Base-by-base conservation (phyloP, 2,797 vertebrate genomes). In the Otolemur crassicaudatus region DNA sequence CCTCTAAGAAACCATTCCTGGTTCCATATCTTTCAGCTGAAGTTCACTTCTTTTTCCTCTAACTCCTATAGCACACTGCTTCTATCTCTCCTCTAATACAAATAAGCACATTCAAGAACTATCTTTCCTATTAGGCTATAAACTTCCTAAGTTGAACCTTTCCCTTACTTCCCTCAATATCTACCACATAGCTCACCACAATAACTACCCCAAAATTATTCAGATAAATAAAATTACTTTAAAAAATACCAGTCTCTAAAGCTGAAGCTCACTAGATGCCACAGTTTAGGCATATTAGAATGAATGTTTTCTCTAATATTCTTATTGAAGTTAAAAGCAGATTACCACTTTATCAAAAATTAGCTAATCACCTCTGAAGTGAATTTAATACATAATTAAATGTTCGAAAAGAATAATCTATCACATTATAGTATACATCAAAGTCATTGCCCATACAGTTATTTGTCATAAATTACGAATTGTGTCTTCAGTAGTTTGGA, bases 31-130 rank as follows among this genome's bases (percentile, higher is more conserved):
- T 25, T 87, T 79, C 69, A 40, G 88, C 10, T 53, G 61, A 95
- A 88, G 94, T 25, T 43, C 84, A 49, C 63, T 85, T 76, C 29
- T 79, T 82, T 94, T 80, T 94, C 82, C 73, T 96, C 58, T 90
- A 76, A 58, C 10, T 69, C 72, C 17, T 0, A 73, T 9, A 40
- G 40, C 37, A 72, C 31, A 31, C 3, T 46, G 10, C 73, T 19
- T 82, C 31, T 69, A 69, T 12, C 53, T 70, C 82, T 87, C 20
- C 23, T 89, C n/a, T 88, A 65, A 63, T 67, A 76, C 31, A 89
- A 72, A 79, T 60, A 82, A 79, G 20, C 31, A 72, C 14, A 7
- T 81, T n/a, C 60, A 87, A 83, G 94, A 70, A 92, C 46, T 60
- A 37, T 34, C 20, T 22, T 91, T 94, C 63, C 53, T 81, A 80